A percentile compares a stretch with the other conserved stretches of the same genome.
Evolutionary conservation across 2,888 invertebrate genomes (phyloP).

Genomic region (Chrysodeixis includens): DNA sequence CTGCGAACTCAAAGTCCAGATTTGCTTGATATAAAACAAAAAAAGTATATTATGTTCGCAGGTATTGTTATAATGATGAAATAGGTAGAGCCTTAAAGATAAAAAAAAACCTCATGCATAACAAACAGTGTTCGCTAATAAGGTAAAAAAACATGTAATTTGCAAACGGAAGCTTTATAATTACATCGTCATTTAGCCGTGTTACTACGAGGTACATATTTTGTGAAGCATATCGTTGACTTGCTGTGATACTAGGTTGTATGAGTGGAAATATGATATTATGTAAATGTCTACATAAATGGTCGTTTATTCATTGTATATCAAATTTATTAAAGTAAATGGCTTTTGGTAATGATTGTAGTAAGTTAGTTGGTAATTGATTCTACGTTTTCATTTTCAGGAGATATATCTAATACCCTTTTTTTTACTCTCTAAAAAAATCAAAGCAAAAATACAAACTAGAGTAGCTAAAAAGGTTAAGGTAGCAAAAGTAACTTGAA

Average conservation of each 20-base stretch:
- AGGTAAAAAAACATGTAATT: conserved; percentile 55
- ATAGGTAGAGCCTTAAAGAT: conserved; percentile 19
- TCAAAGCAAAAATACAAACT: no score
- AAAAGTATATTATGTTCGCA: not conserved
- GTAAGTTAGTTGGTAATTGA: no score
- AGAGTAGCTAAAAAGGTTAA: no score
- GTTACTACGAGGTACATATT: conserved; percentile 14
- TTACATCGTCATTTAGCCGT: conserved; percentile 46
- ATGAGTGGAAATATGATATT: not conserved
- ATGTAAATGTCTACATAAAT: no score
- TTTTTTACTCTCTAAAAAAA: no score
- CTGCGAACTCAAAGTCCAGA: not conserved
- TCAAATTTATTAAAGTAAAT: no score
- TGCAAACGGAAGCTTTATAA: conserved; percentile 58
- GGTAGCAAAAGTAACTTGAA: no score
- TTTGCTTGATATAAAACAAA: not conserved
- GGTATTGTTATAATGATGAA: conserved; percentile 23
- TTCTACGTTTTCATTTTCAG: no score
- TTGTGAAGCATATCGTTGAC: conserved; percentile 27
- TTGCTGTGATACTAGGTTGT: conserved; percentile 25
- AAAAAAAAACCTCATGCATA: conserved; percentile 38
- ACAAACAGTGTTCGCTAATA: conserved; percentile 49
- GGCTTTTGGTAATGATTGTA: no score
- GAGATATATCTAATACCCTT: no score
- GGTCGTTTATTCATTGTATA: no score